These are phyloP conservation scores for Macaria notata DNA, from an alignment of 2,888 invertebrate genomes.

Conservation along the genomic window DNA sequence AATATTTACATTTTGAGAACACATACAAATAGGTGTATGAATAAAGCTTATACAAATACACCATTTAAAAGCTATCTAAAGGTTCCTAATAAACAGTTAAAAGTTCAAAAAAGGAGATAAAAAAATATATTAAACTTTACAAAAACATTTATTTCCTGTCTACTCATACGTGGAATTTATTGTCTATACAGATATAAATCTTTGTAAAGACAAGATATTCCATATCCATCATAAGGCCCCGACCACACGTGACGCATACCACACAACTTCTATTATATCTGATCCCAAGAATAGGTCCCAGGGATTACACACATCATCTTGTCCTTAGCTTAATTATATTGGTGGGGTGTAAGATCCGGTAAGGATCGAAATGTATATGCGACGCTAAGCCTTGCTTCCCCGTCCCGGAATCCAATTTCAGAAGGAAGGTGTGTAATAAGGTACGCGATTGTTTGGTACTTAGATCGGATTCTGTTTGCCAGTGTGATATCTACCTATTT, in stretches of 20 bases:
- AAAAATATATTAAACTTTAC: too few species aligned
- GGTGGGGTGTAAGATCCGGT: conserved; percentile 21
- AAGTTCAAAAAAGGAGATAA: too few species aligned
- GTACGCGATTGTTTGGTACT: conserved; percentile 8
- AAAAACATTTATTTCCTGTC: too few species aligned
- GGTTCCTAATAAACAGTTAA: too few species aligned
- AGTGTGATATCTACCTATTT: not conserved
- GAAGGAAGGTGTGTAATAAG: conserved; percentile 18
- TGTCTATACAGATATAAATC: too few species aligned
- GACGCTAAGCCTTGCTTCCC: conserved; percentile 17
- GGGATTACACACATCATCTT: conserved; percentile 32
- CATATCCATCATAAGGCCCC: too few species aligned
- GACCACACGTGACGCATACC: conserved; percentile 15
- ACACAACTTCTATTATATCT: conserved; percentile 32
- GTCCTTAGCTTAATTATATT: conserved; percentile 32
- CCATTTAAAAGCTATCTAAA: too few species aligned
- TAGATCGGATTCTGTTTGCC: conserved; percentile 4
- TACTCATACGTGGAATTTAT: too few species aligned
- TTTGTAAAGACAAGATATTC: too few species aligned
- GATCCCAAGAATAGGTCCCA: conserved; percentile 29
- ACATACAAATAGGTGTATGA: too few species aligned
- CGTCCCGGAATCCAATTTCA: conserved; percentile 15
- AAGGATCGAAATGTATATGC: conserved; percentile 17
- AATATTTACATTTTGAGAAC: too few species aligned
- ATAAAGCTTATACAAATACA: too few species aligned